These are phyloP conservation scores for Drosophila seguyi DNA, from an alignment of 1,140 invertebrate genomes.

Conservation along the genomic window DNA sequence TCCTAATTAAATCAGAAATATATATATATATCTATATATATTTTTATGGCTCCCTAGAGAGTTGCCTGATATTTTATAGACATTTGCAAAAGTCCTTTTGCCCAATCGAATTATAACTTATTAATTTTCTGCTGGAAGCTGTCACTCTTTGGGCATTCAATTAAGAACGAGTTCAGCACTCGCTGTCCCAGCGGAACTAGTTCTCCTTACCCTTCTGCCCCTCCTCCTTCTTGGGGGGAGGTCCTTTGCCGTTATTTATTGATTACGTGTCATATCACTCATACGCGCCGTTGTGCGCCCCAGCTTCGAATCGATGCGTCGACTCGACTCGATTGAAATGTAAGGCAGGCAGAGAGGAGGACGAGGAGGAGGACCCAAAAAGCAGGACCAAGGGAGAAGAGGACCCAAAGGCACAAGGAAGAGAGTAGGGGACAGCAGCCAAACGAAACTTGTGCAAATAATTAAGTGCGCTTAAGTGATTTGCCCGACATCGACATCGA, in stretches of 20 bases:
- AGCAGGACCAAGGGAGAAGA: too few relatives aligned
- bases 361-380: neutral
- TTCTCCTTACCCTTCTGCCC: neutral
- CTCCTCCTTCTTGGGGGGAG: neutral
- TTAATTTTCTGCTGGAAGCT: slow-evolving; percentile 22
- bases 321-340: slow-evolving; percentile 65
- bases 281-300: slow-evolving; percentile 65
- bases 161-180: slow-evolving; percentile 8
- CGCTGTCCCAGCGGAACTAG: slow-evolving; percentile 34
- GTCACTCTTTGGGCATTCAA: slow-evolving; percentile 19
- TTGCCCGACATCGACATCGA: slow-evolving; percentile 55
- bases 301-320: slow-evolving; percentile 12
- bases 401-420: neutral
- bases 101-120: slow-evolving; percentile 23
- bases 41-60: neutral
- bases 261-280: slow-evolving; percentile 83
- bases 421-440: slow-evolving; percentile 32
- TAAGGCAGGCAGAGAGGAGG: slow-evolving; percentile 51
- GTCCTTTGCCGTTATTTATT: slow-evolving; percentile 75
- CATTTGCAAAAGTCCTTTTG: neutral
- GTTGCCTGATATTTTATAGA: neutral
- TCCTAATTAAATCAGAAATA: neutral
- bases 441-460: slow-evolving; percentile 78
- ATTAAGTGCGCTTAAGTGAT: slow-evolving; percentile 83
- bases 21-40: too few relatives aligned